A percentile compares a stretch with the other conserved stretches of the same genome.
Conservation (phyloP, 2,797 vertebrate species). For the Falco columbarius region DNA sequence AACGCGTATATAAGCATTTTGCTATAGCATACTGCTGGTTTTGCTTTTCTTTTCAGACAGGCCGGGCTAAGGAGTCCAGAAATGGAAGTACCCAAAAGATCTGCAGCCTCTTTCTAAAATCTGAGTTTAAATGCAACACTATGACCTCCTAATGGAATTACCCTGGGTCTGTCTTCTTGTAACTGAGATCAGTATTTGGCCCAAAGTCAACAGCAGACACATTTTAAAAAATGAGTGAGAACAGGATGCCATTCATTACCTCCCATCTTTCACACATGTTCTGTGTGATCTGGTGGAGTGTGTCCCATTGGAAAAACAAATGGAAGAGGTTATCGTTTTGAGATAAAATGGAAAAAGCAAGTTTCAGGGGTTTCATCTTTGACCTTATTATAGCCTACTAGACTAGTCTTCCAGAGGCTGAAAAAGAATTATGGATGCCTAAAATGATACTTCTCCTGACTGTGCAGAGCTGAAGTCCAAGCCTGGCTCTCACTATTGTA, state of each 20-base stretch:
- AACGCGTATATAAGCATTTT: not conserved
- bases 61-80: not conserved
- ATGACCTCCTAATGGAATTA: not conserved
- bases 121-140: not conserved
- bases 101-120: not conserved
- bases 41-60: not conserved
- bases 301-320: constrained; percentile 5
- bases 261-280: constrained; percentile 34
- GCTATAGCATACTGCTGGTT: not conserved
- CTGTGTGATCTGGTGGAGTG: not conserved
- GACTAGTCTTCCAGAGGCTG: not conserved
- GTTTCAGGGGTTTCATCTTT: not conserved
- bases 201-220: not conserved
- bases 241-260: constrained; percentile 38
- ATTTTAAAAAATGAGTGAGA: constrained; percentile 41
- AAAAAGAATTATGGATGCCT: not conserved
- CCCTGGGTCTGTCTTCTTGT: not conserved
- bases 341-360: not conserved
- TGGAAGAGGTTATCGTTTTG: not conserved
- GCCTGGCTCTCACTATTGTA: not conserved
- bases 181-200: constrained; percentile 8
- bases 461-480: not conserved
- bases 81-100: not conserved
- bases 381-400: not conserved
- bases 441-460: not conserved